These are phyloP conservation scores for Phalera bucephala DNA, from an alignment of 2,888 invertebrate species.

Conservation along the genomic window DNA sequence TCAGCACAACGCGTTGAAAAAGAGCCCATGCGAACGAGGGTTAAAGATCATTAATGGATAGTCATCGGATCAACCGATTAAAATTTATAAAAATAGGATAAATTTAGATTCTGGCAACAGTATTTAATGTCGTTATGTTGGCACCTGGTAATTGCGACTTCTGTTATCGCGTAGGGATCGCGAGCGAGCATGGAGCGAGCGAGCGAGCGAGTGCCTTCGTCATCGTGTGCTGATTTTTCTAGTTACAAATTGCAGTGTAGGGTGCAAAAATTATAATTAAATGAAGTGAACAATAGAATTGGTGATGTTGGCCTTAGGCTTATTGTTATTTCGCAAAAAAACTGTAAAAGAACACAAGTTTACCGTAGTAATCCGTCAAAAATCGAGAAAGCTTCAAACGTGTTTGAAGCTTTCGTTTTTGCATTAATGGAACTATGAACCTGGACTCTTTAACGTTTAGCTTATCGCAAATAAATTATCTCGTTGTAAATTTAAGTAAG, in stretches of 20 bases:
- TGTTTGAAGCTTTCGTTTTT: conserved; percentile 97
- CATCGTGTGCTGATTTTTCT: conserved; percentile 57
- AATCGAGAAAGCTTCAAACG: conserved; percentile 95
- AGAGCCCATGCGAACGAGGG: no score
- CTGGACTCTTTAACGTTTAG: conserved; percentile 99
- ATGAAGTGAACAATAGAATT: conserved; percentile 71
- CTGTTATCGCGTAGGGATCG: no score
- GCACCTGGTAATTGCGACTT: no score
- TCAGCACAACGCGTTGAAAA: no score
- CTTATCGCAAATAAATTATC: conserved; percentile 99
- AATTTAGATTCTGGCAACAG: no score
- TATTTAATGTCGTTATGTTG: no score
- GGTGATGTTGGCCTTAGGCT: conserved; percentile 79
- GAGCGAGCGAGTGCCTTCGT: conserved; percentile 48
- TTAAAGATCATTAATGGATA: no score
- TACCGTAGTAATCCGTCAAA: conserved; percentile 86
- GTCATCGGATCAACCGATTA: no score
- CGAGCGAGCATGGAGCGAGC: conserved; percentile 23
- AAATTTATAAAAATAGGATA: no score
- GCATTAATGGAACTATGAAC: conserved; percentile 98
- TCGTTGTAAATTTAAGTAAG: conserved; percentile 97
- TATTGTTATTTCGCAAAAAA: conserved; percentile 70
- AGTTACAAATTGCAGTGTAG: conserved; percentile 47
- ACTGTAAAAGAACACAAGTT: conserved; percentile 69
- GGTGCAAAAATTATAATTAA: conserved; percentile 62